Conservation (phyloP, 1,140 invertebrate species). For the Ditylenchus dipsaci region DNA sequence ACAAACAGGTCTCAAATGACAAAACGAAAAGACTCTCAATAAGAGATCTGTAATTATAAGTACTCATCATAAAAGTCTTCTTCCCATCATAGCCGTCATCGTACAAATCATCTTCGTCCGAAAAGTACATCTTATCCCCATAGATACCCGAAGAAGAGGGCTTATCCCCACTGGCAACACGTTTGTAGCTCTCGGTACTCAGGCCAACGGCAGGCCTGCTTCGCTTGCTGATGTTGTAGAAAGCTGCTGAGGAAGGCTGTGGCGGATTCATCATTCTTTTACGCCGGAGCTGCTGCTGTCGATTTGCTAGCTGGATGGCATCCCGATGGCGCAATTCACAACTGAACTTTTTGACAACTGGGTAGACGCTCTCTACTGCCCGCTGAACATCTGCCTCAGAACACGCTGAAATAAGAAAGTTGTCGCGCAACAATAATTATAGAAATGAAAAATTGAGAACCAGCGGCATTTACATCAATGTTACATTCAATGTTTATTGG, state of each 20-base stretch:
- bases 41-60: too few species aligned
- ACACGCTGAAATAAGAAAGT: neutral
- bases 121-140: conserved; percentile 4
- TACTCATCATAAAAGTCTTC: neutral
- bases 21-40: too few species aligned
- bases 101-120: conserved; percentile 6
- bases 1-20: too few species aligned
- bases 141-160: neutral
- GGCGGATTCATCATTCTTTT: neutral
- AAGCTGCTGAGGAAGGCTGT: neutral
- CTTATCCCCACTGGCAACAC: neutral
- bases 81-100: conserved; percentile 1
- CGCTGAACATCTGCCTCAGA: neutral
- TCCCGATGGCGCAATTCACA: neutral
- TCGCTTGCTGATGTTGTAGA: neutral
- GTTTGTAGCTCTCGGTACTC: neutral
- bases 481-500: too few species aligned
- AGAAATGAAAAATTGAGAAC: too few species aligned
- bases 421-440: neutral
- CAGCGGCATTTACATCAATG: too few species aligned
- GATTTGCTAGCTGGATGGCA: neutral
- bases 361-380: neutral
- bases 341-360: conserved; percentile 6
- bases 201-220: neutral
- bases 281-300: neutral